Evolutionary conservation across 2,888 invertebrate species (phyloP), one percentile per base, ranked within the genome.

Genomic region (Pimpla rufipes): DNA sequence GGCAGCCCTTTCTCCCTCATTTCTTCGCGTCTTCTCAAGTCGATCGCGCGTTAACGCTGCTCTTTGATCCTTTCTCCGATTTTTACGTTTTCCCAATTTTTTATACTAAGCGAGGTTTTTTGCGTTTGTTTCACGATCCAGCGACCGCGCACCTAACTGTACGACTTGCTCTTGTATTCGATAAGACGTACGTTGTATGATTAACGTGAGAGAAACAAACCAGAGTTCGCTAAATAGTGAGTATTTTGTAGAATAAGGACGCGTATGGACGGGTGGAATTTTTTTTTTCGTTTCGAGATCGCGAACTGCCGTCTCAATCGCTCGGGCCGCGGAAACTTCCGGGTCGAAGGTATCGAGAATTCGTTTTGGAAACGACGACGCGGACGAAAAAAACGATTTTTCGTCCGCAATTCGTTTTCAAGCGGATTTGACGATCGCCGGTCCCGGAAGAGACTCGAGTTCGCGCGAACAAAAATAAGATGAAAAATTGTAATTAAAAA

Each of bases 81-180:
- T 67, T 40, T 67, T 45, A 64, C 67, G 47, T 66, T 67, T 55
- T 62, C 71, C 47, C 35, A 35, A n/a, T n/a, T 81, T 74, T 74
- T 75, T 57, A 64, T 79, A 50, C 70, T 78, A 68, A 67, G 71
- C 50, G 47, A 77, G 64, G 45, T 42, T 64, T 57, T 68, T 79
- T 64, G 66, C 45, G 47, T 68, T 79, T 68, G 70, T 79, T 50
- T 55, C 78, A 75, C 79, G 73, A 76, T 70, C 40, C 66, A 80
- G 80, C 74, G 80, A 70, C 45, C 75, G 80, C 78, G 75, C 73
- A 66, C 59, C 74, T 77, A 79, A 79, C 79, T 67, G 76, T 81
- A 81, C 85, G 79, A 80, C 74, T 82, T 78, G 77, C 75, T 86
- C 83, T 80, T 81, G 79, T 83, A 83, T 83, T 85, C 80, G 68